Conservation (phyloP, 2,888 invertebrate genomes). For the Quadroppia sp. region DNA sequence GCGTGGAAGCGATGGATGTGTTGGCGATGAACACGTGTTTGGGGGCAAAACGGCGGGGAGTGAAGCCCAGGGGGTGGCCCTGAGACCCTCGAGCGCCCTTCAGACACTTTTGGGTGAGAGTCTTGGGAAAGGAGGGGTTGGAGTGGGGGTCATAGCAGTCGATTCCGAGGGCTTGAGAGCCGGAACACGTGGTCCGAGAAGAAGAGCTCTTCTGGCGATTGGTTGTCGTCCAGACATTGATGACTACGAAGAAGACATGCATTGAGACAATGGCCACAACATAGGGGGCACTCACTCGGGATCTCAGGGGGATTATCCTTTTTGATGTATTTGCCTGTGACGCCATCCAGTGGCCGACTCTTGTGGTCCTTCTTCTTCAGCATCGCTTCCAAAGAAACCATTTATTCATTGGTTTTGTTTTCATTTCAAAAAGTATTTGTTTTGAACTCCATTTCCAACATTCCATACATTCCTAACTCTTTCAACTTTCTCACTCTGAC, state of each 20-base stretch:
- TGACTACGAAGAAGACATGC: constrained; percentile 44
- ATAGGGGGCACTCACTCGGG: constrained; percentile 47
- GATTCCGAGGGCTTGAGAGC: constrained; percentile 5
- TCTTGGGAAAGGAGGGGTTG: background rate
- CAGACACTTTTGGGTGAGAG: constrained; percentile 12
- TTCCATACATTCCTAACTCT: too few species aligned
- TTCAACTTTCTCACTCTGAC: too few species aligned
- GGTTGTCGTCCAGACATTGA: constrained; percentile 48
- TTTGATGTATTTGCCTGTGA: constrained; percentile 50
- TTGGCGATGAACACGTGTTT: background rate
- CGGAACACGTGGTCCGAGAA: constrained; percentile 32
- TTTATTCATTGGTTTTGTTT: background rate
- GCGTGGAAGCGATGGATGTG: background rate
- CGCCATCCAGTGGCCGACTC: constrained; percentile 48
- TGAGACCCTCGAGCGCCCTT: too few species aligned
- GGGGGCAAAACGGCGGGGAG: background rate
- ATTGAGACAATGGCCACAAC: too few species aligned
- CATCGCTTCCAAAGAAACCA: background rate
- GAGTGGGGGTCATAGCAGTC: background rate
- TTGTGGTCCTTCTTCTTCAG: constrained; percentile 44
- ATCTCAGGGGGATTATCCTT: constrained; percentile 50
- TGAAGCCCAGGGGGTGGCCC: too few species aligned
- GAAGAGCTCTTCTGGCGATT: constrained; percentile 38
- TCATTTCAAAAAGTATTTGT: too few species aligned
- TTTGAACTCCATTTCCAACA: too few species aligned